phyloP scores from a whole-genome alignment of 2,797 vertebrate genomes.

The Philypnodon macrostomus region DNA sequence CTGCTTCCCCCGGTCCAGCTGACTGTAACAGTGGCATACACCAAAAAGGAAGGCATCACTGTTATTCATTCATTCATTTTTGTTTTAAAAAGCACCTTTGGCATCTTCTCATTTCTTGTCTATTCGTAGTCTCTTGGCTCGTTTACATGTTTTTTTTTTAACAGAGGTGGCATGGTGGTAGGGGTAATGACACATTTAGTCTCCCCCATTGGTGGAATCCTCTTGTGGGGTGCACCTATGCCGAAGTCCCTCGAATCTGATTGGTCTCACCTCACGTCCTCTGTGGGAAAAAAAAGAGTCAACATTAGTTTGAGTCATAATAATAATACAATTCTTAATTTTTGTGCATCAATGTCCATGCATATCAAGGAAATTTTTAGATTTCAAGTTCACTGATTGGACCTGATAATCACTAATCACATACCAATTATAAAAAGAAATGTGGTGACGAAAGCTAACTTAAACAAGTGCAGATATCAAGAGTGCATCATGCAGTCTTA shows the following conservation, averaged over 20 bases:
- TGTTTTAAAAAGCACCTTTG: constrained; percentile 87
- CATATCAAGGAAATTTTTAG: constrained; percentile 33
- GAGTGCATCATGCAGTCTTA: constrained; percentile 12
- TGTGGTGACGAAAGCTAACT: too few relatives aligned
- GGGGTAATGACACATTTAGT: constrained; percentile 75
- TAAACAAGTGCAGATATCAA: constrained; percentile 14
- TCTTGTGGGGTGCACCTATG: constrained; percentile 77
- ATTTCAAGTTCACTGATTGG: constrained; percentile 22
- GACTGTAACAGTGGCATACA: constrained; percentile 69
- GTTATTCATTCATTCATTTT: constrained; percentile 71
- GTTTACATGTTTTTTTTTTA: constrained; percentile 48
- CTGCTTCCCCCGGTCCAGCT: constrained; percentile 50
- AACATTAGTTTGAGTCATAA: constrained; percentile 15
- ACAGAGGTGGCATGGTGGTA: constrained; percentile 42
- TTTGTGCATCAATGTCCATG: constrained; percentile 41
- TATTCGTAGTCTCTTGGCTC: constrained; percentile 73
- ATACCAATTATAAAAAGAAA: too few relatives aligned
- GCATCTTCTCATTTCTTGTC: constrained; percentile 62
- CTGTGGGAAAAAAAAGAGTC: constrained; percentile 51
- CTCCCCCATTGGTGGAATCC: constrained; percentile 69
- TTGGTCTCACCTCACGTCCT: constrained; percentile 96
- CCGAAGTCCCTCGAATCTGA: constrained; percentile 77
- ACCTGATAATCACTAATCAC: neutral
- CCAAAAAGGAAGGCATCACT: constrained; percentile 80
- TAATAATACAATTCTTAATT: neutral